Conservation (phyloP, 2,888 invertebrate genomes). For the Xanthia togata region DNA sequence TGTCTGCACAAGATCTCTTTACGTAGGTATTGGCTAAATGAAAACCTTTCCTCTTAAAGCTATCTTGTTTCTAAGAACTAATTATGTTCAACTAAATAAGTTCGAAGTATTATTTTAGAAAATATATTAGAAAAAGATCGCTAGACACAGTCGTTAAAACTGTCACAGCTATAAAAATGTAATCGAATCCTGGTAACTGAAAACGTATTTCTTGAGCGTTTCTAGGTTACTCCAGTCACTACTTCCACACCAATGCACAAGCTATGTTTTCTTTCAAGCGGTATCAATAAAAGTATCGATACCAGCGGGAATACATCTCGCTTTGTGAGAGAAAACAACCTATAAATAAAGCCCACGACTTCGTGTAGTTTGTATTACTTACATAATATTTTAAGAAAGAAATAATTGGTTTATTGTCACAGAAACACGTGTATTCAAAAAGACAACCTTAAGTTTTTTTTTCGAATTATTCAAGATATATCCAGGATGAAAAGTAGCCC, state of each 20-base stretch:
- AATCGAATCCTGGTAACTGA: constrained; percentile 27
- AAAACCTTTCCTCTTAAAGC: not conserved
- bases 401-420: not conserved
- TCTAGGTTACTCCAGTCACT: constrained; percentile 27
- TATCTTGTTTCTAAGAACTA: too few species aligned
- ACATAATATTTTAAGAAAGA: not conserved
- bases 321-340: constrained; percentile 10
- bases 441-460: not conserved
- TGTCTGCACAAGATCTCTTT: not conserved
- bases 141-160: not conserved
- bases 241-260: constrained; percentile 30
- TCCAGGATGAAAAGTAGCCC: too few species aligned
- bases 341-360: constrained; percentile 31
- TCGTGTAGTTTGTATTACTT: not conserved
- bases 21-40: not conserved
- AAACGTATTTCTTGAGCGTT: constrained; percentile 32
- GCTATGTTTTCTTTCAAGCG: constrained; percentile 32
- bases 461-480: not conserved
- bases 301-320: constrained; percentile 33
- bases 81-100: too few species aligned
- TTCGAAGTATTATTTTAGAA: not conserved
- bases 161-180: constrained; percentile 28
- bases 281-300: constrained; percentile 45
- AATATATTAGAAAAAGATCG: constrained; percentile 1
- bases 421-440: not conserved